Evolutionary conservation across 2,888 invertebrate species (phyloP).

Genomic region (Blastobasis lacticolella): DNA sequence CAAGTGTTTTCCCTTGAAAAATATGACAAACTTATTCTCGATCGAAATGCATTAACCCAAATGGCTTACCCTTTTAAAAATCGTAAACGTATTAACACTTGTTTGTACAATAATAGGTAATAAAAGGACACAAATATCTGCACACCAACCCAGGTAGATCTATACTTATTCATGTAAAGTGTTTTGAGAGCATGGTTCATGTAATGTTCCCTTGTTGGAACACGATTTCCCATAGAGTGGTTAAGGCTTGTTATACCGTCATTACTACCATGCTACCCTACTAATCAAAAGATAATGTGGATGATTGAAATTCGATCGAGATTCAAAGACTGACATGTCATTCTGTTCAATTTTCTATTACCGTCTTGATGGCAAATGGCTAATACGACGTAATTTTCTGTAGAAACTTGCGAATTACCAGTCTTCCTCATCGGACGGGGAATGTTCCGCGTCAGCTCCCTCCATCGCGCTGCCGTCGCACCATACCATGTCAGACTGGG

Average conservation of each 20-base stretch:
- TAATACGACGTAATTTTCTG: constrained; percentile 25
- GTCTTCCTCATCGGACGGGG: constrained; percentile 76
- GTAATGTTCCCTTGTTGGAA: neutral
- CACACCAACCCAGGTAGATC: constrained; percentile 42
- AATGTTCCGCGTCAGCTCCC: constrained; percentile 77
- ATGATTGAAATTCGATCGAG: too few relatives aligned
- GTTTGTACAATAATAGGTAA: constrained; percentile 47
- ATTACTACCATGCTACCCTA: too few relatives aligned
- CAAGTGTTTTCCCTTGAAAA: too few relatives aligned
- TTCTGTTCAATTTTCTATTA: neutral
- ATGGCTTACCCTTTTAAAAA: neutral
- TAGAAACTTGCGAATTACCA: constrained; percentile 68
- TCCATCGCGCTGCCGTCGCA: constrained; percentile 71
- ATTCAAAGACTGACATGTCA: too few relatives aligned
- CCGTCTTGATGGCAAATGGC: neutral
- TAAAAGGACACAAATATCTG: constrained; percentile 39
- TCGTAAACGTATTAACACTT: neutral
- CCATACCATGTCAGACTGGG: constrained; percentile 84
- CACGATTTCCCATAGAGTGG: too few relatives aligned
- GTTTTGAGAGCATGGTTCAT: constrained; percentile 20
- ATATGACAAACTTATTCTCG: too few relatives aligned
- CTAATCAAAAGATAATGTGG: too few relatives aligned
- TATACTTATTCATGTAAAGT: constrained; percentile 5
- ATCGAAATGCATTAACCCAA: too few relatives aligned
- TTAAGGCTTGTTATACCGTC: too few relatives aligned